phyloP scores from a whole-genome alignment of 1,140 invertebrate species.

The Pachyrhynchus sulphureomaculatus region DNA sequence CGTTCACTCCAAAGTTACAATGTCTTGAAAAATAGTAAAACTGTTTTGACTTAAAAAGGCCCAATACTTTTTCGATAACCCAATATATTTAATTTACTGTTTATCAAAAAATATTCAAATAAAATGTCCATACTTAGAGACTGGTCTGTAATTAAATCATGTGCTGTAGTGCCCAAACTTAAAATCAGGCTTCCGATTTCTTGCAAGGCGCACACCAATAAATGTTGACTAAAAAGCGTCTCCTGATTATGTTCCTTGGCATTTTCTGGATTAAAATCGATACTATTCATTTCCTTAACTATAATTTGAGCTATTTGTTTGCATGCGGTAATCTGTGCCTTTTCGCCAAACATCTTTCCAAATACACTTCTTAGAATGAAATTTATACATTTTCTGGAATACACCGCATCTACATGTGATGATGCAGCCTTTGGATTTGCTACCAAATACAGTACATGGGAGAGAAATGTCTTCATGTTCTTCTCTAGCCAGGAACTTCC shows the following conservation, averaged over 20 bases:
- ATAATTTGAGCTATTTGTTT: slow-evolving; percentile 93
- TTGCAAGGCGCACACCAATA: slow-evolving; percentile 90
- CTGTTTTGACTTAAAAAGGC: too few relatives aligned
- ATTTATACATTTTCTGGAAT: slow-evolving; percentile 95
- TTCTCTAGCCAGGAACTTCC: slow-evolving; percentile 93
- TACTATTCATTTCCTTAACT: slow-evolving; percentile 92
- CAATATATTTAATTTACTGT: too few relatives aligned
- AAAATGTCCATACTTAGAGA: slow-evolving; percentile 73
- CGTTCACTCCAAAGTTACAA: too few relatives aligned
- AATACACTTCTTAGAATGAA: slow-evolving; percentile 91
- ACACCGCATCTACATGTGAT: slow-evolving; percentile 96
- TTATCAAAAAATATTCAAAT: too few relatives aligned
- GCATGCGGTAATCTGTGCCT: slow-evolving; percentile 92
- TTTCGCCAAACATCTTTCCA: slow-evolving; percentile 93
- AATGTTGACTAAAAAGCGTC: slow-evolving; percentile 90
- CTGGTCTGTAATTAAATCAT: slow-evolving; percentile 83
- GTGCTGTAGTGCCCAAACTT: slow-evolving; percentile 88
- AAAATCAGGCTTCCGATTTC: slow-evolving; percentile 85
- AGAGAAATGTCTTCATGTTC: slow-evolving; percentile 81
- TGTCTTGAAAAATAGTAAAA: too few relatives aligned
- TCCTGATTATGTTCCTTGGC: slow-evolving; percentile 88
- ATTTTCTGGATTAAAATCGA: slow-evolving; percentile 88
- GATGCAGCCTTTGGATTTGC: slow-evolving; percentile 91
- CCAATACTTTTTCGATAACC: too few relatives aligned
- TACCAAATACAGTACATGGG: slow-evolving; percentile 89